Evolutionary conservation across 2,888 invertebrate species (phyloP), one percentile per base, ranked within the genome.

Genomic region (Eristalis arbustorum): DNA sequence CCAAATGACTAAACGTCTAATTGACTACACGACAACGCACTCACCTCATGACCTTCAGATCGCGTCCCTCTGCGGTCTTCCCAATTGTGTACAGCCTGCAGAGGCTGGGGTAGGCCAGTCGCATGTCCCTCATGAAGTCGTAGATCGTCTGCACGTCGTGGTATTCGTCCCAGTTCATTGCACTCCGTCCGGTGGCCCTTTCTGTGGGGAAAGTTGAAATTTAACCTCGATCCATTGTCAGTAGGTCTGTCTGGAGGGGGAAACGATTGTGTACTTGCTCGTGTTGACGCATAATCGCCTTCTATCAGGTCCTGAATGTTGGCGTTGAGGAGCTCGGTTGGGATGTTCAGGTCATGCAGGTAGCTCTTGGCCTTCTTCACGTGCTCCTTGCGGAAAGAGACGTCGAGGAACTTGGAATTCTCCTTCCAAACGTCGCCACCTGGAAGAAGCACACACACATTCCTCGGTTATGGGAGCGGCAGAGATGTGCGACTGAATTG

Each of bases 281-380:
- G 59, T 25, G 59, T 2, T 62, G 23, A 76, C 94, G 94, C 77
- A 95, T 94, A 6, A 94, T 95, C 95, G 42, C 95, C 94, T 85
- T 95, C 94, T 85, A 97, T 96, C 66, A 96, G 94, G 87, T 93
- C 93, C 91, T 97, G 97, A n/a, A 97, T 92, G 92, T 98, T 96
- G 4, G 95, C 94, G 88, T 96, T 96, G 18, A 96, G 91, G 0
- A 97, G 92, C 42, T 95, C 93, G 89, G 94, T 96, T 2, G 93
- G 90, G 78, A 97, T 94, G 28, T 94, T 94, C 88, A 95, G 94
- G 25, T 94, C 93, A 40, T 93, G 91, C n/a, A 98, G 93, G 63
- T 94, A 93, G 71, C 94, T 93, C 62, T 95, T 94, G 0, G 97
- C 95, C 87, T 94, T 94, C 63, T 94, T 93, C 42, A 96, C 91